These are phyloP conservation scores for Scalopus aquaticus DNA, from an alignment of 2,113 vertebrate species.

Conservation along the genomic window DNA sequence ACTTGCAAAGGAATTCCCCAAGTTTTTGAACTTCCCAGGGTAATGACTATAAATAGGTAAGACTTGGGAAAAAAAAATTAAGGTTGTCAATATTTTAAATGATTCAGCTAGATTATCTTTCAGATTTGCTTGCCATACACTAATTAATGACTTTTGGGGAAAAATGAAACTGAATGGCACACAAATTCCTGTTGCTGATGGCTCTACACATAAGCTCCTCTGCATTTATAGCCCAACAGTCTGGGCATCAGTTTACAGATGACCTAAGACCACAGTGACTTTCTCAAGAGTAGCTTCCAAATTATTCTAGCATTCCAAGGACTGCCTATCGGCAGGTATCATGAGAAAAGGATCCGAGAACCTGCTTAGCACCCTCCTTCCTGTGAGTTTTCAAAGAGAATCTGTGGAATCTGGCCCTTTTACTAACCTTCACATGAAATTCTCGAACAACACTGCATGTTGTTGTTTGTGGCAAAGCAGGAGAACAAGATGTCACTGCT, in stretches of 20 bases:
- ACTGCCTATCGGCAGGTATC: neutral
- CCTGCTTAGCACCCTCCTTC: neutral
- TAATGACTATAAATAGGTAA: neutral
- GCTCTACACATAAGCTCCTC: neutral
- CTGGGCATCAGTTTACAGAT: neutral
- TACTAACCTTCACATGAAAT: neutral
- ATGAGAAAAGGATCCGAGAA: neutral
- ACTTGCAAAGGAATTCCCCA: neutral
- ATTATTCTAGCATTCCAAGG: neutral
- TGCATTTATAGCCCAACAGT: neutral
- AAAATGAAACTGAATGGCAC: neutral
- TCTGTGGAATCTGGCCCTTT: neutral
- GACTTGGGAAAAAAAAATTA: neutral
- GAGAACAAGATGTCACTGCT: neutral
- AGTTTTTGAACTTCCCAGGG: neutral
- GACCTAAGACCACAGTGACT: neutral
- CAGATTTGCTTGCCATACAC: neutral
- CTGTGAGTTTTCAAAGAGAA: neutral
- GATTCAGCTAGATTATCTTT: constrained; percentile 7
- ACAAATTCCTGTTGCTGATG: neutral
- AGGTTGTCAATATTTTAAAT: neutral
- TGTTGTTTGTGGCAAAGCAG: neutral
- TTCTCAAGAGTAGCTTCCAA: neutral
- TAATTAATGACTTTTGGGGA: neutral
- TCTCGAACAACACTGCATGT: neutral